Evolutionary conservation across 2,888 invertebrate species (phyloP).

Genomic region (Petrophora chlorosata): DNA sequence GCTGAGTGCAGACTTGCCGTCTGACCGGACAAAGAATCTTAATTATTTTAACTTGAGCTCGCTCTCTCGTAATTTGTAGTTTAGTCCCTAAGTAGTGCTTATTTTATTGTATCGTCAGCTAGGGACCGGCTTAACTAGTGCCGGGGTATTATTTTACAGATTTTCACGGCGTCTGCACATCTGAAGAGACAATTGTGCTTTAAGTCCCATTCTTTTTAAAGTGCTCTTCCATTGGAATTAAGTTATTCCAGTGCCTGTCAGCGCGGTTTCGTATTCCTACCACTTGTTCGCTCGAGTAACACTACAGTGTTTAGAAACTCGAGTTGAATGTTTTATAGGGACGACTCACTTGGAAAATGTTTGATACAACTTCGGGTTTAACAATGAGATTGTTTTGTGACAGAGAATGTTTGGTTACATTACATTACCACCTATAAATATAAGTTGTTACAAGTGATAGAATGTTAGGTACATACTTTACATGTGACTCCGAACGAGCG

Average conservation of each 20-base stretch:
- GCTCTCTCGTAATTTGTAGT: slow-evolving; percentile 73
- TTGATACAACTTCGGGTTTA: slow-evolving; percentile 31
- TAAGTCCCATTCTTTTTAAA: slow-evolving; percentile 64
- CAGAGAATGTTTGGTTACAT: background rate
- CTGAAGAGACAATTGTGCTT: slow-evolving; percentile 61
- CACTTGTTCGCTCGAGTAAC: slow-evolving; percentile 34
- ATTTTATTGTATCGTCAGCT: slow-evolving; percentile 77
- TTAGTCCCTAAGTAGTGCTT: slow-evolving; percentile 64
- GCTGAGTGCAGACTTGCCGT: slow-evolving; percentile 43
- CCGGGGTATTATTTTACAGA: slow-evolving; percentile 73
- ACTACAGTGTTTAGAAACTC: slow-evolving; percentile 37
- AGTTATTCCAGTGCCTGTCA: slow-evolving; percentile 56
- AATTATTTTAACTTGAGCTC: slow-evolving; percentile 78
- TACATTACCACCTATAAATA: too few relatives aligned
- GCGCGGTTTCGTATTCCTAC: slow-evolving; percentile 47
- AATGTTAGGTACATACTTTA: too few relatives aligned
- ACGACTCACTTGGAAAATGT: slow-evolving; percentile 33
- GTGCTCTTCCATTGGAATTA: slow-evolving; percentile 66
- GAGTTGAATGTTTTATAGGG: slow-evolving; percentile 35
- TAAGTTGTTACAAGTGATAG: too few relatives aligned
- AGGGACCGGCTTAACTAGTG: slow-evolving; percentile 61
- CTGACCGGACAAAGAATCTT: slow-evolving; percentile 73
- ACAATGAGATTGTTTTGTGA: slow-evolving; percentile 24
- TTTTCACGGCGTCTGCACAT: slow-evolving; percentile 70
- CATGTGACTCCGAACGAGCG: too few relatives aligned